phyloP scores from a whole-genome alignment of 1,140 invertebrate genomes.

The Drosophila asahinai region DNA sequence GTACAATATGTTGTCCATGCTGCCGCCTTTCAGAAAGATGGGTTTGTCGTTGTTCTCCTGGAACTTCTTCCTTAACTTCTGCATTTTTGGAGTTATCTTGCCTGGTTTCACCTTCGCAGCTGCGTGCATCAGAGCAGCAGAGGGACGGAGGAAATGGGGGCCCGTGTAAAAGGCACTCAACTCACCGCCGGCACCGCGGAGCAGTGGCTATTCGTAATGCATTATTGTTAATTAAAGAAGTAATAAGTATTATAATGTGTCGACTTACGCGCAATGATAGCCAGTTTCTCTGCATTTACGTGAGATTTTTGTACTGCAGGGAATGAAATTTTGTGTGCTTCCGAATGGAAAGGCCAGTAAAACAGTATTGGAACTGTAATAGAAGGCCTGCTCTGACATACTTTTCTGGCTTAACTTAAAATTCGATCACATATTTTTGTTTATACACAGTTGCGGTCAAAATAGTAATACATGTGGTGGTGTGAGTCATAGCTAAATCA shows the following conservation, averaged over 20 bases:
- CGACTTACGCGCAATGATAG: constrained; percentile 55
- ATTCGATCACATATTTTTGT: background rate
- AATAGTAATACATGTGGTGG: too few relatives aligned
- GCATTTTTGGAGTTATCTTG: constrained; percentile 58
- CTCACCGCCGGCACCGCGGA: constrained; percentile 16
- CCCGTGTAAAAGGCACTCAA: background rate
- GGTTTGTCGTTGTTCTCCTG: constrained; percentile 86
- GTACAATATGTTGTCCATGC: constrained; percentile 87
- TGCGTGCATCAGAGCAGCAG: constrained; percentile 11
- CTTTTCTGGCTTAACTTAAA: background rate
- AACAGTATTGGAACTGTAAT: background rate
- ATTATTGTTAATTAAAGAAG: background rate
- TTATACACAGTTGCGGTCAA: background rate
- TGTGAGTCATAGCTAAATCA: too few relatives aligned
- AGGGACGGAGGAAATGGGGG: constrained; percentile 6
- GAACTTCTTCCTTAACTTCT: constrained; percentile 85
- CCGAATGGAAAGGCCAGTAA: background rate
- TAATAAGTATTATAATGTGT: background rate
- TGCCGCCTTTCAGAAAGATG: constrained; percentile 88
- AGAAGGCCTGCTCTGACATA: background rate
- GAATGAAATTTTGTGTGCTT: constrained; percentile 19
- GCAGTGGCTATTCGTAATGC: constrained; percentile 31
- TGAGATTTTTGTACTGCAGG: background rate
- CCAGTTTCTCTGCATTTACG: constrained; percentile 57
- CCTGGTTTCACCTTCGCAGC: constrained; percentile 10